phyloP scores from a whole-genome alignment of 2,797 vertebrate species.

The Scleropages formosus region DNA sequence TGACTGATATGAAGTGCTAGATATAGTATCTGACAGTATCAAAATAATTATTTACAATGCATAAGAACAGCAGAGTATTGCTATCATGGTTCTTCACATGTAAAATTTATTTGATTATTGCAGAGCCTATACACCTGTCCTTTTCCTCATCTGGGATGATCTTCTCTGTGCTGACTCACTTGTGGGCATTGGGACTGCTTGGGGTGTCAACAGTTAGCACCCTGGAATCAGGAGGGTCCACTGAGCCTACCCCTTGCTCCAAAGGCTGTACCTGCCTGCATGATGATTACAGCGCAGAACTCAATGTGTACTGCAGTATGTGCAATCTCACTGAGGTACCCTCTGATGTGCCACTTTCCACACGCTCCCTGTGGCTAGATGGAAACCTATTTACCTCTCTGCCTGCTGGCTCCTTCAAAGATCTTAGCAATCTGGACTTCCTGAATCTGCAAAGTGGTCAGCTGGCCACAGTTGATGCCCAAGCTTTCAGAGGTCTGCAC shows the following conservation, averaged over 20 bases:
- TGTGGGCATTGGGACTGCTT: conserved; percentile 64
- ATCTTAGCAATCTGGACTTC: conserved; percentile 81
- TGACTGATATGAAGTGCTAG: neutral
- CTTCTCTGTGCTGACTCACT: conserved; percentile 56
- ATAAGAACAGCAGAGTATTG: neutral
- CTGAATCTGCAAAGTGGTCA: conserved; percentile 86
- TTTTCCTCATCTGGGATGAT: conserved; percentile 64
- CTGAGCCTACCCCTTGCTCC: conserved; percentile 73
- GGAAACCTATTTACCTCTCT: conserved; percentile 81
- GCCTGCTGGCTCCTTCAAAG: conserved; percentile 71
- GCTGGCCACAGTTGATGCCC: conserved; percentile 74
- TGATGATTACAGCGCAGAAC: conserved; percentile 79
- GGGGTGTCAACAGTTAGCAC: conserved; percentile 59
- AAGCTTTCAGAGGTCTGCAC: conserved; percentile 78
- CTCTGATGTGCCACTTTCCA: conserved; percentile 63
- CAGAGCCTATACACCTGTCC: conserved; percentile 21
- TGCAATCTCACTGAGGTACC: conserved; percentile 80
- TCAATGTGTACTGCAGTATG: conserved; percentile 86
- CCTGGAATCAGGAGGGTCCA: conserved; percentile 47
- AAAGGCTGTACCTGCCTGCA: conserved; percentile 75
- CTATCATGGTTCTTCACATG: neutral
- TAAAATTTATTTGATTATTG: neutral
- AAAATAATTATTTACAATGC: neutral
- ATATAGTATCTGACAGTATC: neutral
- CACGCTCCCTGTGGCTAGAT: conserved; percentile 86